Percentiles rank a stretch among this genome's conserved stretches.
Evolutionary conservation across 1,140 invertebrate species (phyloP).

Genomic region (Zaprionus nigranus): DNA sequence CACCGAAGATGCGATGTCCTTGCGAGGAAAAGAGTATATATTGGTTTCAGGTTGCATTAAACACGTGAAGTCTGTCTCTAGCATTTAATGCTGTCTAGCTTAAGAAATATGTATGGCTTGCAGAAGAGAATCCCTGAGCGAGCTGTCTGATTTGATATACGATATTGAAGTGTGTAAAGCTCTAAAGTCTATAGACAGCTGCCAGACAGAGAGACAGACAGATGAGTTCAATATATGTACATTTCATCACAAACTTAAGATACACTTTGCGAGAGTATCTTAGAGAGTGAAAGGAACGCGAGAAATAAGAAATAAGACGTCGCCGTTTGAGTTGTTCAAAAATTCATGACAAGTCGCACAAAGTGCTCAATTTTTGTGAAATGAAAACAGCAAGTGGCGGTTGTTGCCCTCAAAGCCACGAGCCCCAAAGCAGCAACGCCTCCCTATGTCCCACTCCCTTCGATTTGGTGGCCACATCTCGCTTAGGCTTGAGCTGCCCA

Average conservation of each 20-base stretch:
- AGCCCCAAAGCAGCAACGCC: too few species aligned
- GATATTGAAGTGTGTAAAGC: not conserved
- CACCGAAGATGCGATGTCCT: conserved; percentile 13
- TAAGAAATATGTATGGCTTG: not conserved
- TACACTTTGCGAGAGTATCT: not conserved
- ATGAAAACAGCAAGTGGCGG: conserved; percentile 69
- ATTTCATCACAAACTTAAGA: not conserved
- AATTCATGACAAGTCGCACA: conserved; percentile 78
- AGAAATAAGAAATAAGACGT: conserved; percentile 48
- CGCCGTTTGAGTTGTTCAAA: conserved; percentile 76
- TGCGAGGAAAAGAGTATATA: not conserved
- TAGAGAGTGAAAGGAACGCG: conserved; percentile 14
- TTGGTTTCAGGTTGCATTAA: not conserved
- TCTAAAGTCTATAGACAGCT: not conserved
- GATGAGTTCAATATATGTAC: not conserved
- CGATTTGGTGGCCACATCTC: not conserved
- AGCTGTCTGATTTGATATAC: not conserved
- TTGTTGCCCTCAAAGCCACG: conserved; percentile 27
- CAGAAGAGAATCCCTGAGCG: not conserved
- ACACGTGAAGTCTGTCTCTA: not conserved
- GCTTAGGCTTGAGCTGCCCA: not conserved
- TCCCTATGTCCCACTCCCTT: not conserved
- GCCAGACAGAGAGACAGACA: not conserved
- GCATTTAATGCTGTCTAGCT: too few species aligned
- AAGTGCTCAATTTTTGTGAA: conserved; percentile 80